These are phyloP conservation scores for Bembecia ichneumoniformis DNA, from an alignment of 2,888 invertebrate genomes.

Conservation along the genomic window DNA sequence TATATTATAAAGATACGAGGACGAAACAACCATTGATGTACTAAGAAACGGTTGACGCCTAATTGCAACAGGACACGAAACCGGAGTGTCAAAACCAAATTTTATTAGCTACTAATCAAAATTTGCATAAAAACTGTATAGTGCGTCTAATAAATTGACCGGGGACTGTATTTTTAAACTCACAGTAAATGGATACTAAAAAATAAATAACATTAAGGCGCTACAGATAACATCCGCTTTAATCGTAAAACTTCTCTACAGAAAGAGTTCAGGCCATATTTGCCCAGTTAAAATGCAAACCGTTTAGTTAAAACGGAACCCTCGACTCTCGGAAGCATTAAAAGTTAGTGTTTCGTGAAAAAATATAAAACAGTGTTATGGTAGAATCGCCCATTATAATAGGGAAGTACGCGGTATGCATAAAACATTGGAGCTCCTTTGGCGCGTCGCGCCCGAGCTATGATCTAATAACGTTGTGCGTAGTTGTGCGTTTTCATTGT, in stretches of 20 bases:
- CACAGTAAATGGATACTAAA: too few relatives aligned
- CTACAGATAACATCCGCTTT: too few relatives aligned
- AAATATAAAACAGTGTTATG: not conserved
- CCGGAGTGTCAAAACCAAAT: not conserved
- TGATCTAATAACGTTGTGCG: slow-evolving; percentile 62
- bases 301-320: not conserved
- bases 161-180: too few relatives aligned
- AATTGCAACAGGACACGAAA: not conserved
- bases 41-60: not conserved
- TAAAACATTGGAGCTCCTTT: slow-evolving; percentile 44
- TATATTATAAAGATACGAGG: too few relatives aligned
- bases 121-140: too few relatives aligned
- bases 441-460: slow-evolving; percentile 40
- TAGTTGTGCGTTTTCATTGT: slow-evolving; percentile 32
- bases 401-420: slow-evolving; percentile 33
- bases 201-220: too few relatives aligned
- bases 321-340: not conserved
- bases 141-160: too few relatives aligned
- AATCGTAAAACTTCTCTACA: too few relatives aligned
- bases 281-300: not conserved
- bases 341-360: not conserved
- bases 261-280: too few relatives aligned
- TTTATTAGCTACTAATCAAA: too few relatives aligned
- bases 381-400: slow-evolving; percentile 12
- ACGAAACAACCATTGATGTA: too few relatives aligned